Percentiles rank a stretch among this genome's conserved stretches.
phyloP scores from a whole-genome alignment of 2,888 invertebrate genomes.

The Encarsia formosa region DNA sequence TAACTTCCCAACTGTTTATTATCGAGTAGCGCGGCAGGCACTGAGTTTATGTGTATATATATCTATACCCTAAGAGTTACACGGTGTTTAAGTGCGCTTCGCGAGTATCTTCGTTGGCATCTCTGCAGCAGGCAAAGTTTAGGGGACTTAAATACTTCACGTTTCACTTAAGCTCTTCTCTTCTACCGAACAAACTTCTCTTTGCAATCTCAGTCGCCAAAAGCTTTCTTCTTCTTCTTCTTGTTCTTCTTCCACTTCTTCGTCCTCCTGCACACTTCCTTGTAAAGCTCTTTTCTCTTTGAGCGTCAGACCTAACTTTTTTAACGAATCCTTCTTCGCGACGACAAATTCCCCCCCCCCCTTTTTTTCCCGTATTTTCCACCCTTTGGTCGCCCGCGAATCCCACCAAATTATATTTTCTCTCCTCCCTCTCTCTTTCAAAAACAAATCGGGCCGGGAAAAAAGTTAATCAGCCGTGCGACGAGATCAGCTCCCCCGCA shows the following conservation, averaged over 20 bases:
- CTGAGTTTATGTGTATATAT: too few relatives aligned
- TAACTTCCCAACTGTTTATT: too few relatives aligned
- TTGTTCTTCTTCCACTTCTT: slow-evolving; percentile 10
- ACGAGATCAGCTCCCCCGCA: too few relatives aligned
- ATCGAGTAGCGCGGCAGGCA: too few relatives aligned
- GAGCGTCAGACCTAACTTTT: slow-evolving; percentile 23
- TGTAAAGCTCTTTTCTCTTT: slow-evolving; percentile 11
- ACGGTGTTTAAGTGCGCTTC: too few relatives aligned
- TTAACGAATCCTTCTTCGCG: slow-evolving; percentile 24
- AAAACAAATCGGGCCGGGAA: too few relatives aligned
- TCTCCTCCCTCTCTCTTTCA: not conserved
- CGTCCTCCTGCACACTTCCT: slow-evolving; percentile 2
- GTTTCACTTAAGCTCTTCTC: slow-evolving; percentile 30
- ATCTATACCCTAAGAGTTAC: too few relatives aligned
- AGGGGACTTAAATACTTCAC: slow-evolving; percentile 31
- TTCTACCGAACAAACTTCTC: slow-evolving; percentile 24
- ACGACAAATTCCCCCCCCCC: slow-evolving; percentile 19
- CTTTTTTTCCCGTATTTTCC: slow-evolving; percentile 17
- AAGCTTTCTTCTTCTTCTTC: slow-evolving; percentile 25
- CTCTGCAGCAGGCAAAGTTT: slow-evolving; percentile 24
- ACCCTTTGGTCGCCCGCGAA: slow-evolving; percentile 7
- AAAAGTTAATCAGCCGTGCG: too few relatives aligned
- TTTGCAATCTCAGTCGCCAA: slow-evolving; percentile 25
- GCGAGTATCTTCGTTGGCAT: slow-evolving; percentile 6
- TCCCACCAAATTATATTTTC: slow-evolving; percentile 12